Evolutionary conservation across 2,888 invertebrate genomes (phyloP), one percentile per base, ranked within the genome.

Genomic region (Drymonia ruficornis): DNA sequence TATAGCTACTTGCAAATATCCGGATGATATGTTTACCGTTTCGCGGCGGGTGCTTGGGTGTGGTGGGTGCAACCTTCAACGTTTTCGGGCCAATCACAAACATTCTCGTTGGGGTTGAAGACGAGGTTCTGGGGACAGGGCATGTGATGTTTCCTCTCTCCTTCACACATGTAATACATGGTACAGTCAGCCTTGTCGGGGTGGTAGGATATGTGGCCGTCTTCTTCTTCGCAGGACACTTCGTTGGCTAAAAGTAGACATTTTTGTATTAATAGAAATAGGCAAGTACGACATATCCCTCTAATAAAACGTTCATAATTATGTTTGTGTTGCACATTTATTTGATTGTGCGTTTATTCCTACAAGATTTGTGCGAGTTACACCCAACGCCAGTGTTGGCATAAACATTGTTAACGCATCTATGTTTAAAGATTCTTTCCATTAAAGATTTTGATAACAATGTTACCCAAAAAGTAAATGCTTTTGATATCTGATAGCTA

Each of bases 131-230:
- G 95, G 8, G 98, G 98, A 81, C 98, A 98, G 46, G 98, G 98
- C 98, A 98, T 98, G 91, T 98, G 98, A 81, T 98, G 98, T 82
- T 98, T 98, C 52, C 98, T 94, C 82, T 98, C 98, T 34, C 98
- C 98, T 89, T 98, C 98, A 81, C 98, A 98, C 98, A 98, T 98
- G 93, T 97, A 98, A 88, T 98, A 98, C 94, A 96, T 97, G 53
- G 97, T 97, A 84, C 98, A 98, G 84, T 98, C 98, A 28, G 95
- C 96, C 83, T 96, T 96, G 88, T 98, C 98, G 1, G 95, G 94
- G 82, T 98, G 98, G 87, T 98, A 98, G 56, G 97, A 98, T 61
- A 98, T 98, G 84, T 98, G 98, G n/a, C 98, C 98, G 55, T 98
- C 98, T 82, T 98, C 97, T 88, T 98, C 98, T 77, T 96, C 98